Base-by-base conservation (phyloP, 2,797 vertebrate species). In the Sebastes wilsoni region DNA sequence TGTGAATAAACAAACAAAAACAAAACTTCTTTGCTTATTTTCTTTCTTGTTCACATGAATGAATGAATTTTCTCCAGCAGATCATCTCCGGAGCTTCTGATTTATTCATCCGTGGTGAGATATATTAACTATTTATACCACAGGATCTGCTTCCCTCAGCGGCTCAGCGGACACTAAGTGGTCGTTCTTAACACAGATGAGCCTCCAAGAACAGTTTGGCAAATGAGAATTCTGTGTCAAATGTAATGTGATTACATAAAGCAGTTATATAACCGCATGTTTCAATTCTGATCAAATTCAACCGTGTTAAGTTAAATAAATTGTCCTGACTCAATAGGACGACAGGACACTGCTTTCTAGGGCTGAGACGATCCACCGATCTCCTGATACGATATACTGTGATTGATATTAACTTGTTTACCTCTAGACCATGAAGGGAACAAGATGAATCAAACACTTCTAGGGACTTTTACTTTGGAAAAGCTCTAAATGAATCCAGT, bases 1-100 rank as follows among this genome's bases (percentile, higher is more conserved):
- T 88, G 69, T 79, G 66, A 92, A 91, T 92, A 93, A 94, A 92
- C 68, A 65, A 66, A 38, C 88, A 84, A 80, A 68, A 61, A 22
- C 65, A n/a, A 70, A 9, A 49, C 34, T 58, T 12, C 16, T 58
- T 71, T 81, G 22, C 64, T 7, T 62, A 2, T 72, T 36, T 32
- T 65, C 5, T 38, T 64, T 75, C n/a, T 23, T 66, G 7, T 66
- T 13, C 1, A 3, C 7, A 3, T 66, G 9, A 27, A 36, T 54
- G 28, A 7, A 30, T 30, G 28, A 30, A 30, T 30, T 22, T 18
- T 22, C 18, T 78, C 66, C 4, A 25, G 25, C 10, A 12, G 11
- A n/a, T 13, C 8, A 30, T 56, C 5, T 66, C 22, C 18, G 23
- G 14, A 27, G 25, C 2, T 42, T 56, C 6, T 55, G 2, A 64